Evolutionary conservation across 2,113 vertebrate genomes (phyloP).

Genomic region (Aramus guarauna): DNA sequence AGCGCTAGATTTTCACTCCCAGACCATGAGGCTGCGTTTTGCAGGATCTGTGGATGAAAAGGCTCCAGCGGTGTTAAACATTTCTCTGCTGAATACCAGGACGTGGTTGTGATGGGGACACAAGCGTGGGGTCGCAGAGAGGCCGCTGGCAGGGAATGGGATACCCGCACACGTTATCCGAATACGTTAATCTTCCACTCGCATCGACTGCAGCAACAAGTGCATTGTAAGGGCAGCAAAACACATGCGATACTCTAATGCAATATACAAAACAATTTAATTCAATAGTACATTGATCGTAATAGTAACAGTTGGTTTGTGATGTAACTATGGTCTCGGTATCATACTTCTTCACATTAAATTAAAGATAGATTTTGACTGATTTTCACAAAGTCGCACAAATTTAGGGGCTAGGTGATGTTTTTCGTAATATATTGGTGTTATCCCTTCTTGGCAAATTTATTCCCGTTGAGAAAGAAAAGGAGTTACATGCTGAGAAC

Average conservation of each 20-base stretch:
- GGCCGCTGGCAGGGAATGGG: not conserved
- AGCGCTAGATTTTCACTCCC: not conserved
- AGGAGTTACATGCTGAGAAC: constrained; percentile 26
- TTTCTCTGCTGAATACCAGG: not conserved
- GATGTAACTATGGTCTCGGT: not conserved
- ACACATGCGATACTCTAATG: not conserved
- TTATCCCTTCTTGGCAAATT: constrained; percentile 25
- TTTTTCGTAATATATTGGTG: constrained; percentile 5
- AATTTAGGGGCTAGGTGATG: not conserved
- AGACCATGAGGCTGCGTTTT: not conserved
- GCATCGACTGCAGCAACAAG: not conserved
- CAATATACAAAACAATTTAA: not conserved
- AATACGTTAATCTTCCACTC: not conserved
- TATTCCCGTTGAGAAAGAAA: constrained; percentile 26
- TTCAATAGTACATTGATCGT: not conserved
- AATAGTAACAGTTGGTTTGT: not conserved
- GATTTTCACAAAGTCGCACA: not conserved
- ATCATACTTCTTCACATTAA: not conserved
- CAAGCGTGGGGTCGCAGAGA: accelerated
- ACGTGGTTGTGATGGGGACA: not conserved
- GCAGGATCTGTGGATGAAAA: not conserved
- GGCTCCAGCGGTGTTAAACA: not conserved
- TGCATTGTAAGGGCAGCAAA: not conserved
- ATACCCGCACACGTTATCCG: accelerated
- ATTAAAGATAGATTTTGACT: constrained; percentile 29